Base-by-base conservation (phyloP, 1,140 invertebrate genomes). In the Drosophila lacertosa region DNA sequence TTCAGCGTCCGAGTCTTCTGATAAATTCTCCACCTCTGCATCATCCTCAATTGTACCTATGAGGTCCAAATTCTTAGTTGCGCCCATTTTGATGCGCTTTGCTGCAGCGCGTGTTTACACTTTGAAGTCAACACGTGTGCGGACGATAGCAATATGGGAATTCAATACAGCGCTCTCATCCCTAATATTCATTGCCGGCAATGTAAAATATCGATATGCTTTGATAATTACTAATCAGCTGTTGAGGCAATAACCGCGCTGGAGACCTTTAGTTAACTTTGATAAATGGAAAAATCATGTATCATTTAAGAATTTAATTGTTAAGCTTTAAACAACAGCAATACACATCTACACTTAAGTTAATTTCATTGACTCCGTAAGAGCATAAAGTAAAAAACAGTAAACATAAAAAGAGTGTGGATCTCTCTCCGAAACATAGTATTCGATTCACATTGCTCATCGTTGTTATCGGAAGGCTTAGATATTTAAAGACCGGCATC, bases 1-100 rank as follows among this genome's bases (percentile, higher is more conserved):
- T 93, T 97, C 96, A 53, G 94, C 94, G 78, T 97, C 96, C 0
- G 96, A 96, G 89, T 95, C 94, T 88, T 97, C 96, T 3, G 95
- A 96, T 58, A 93, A 95, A 92, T 96, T 92, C 68, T 95, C 93
- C 3, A 97, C 94, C 90, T 96, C 94, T 67, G 96, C 94, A 81
- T 95, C 94, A 64, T 97, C 96, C 15, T 94, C 93, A 40, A 97
- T 97, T 0, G 96, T 97, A 92, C 93, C 93, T 7, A 91, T 91
- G 11, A 91, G 79, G 54, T 91, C 91, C 35, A 91, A 18, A 62
- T 89, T 91, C 40, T 74, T 91, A 11, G 88, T 86, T 53, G 78
- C 69, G 16, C 76, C 81, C 89, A 90, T 90, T 70, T 66, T 69
- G 20, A 62, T 58, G 35, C 47, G 42, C 33, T 67, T 15, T 73